Evolutionary conservation across 1,140 invertebrate genomes (phyloP).

Genomic region (Ips typographus): DNA sequence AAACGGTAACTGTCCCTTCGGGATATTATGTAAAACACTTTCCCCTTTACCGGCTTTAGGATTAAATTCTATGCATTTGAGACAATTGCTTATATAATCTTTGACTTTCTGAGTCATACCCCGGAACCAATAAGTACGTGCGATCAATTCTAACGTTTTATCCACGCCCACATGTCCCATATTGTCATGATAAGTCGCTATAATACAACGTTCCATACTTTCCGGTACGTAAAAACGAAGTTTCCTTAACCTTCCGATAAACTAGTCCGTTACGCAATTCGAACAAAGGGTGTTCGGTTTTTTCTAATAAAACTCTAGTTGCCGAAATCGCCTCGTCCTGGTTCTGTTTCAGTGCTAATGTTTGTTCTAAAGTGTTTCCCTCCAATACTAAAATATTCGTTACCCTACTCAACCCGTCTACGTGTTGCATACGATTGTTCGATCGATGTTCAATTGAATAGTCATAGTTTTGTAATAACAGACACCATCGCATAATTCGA

Average conservation of each 20-base stretch:
- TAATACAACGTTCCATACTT: neutral
- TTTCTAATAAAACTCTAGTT: too few relatives aligned
- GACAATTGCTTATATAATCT: conserved; percentile 32
- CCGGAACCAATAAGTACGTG: conserved; percentile 26
- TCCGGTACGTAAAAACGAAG: neutral
- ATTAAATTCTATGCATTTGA: conserved; percentile 4
- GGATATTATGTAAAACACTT: conserved; percentile 12
- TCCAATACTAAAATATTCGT: too few relatives aligned
- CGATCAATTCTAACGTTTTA: neutral
- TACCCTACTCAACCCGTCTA: too few relatives aligned
- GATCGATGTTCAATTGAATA: too few relatives aligned
- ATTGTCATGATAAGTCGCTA: neutral
- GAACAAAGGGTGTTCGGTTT: too few relatives aligned
- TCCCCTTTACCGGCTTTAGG: conserved; percentile 1
- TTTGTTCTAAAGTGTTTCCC: too few relatives aligned
- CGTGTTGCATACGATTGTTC: too few relatives aligned
- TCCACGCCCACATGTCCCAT: neutral
- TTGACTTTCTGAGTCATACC: conserved; percentile 5
- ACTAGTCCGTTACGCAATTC: too few relatives aligned
- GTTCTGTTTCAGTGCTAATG: too few relatives aligned
- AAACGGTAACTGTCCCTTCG: conserved; percentile 37
- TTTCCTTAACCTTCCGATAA: neutral
- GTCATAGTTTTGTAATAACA: too few relatives aligned
- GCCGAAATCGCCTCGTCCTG: too few relatives aligned
- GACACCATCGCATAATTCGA: too few relatives aligned